Base-by-base conservation (phyloP, 2,797 vertebrate genomes). In the Bufotes viridis region DNA sequence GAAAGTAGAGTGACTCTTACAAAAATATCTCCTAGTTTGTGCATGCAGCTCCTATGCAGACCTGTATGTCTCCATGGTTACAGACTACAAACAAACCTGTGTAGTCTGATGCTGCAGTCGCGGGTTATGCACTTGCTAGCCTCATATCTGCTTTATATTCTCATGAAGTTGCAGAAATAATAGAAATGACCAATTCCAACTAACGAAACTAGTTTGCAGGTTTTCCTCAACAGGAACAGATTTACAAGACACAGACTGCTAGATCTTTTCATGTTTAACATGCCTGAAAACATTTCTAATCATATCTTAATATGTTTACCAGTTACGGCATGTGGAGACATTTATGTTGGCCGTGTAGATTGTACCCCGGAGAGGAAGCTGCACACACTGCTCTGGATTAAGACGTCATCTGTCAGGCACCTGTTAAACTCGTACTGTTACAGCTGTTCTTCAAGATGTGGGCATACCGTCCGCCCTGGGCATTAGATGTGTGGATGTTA, bases 331-430 rank as follows among this genome's bases (percentile, higher is more conserved):
- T 65, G 29, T 81, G 78, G 74, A 76, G 57, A 63, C 22, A 18
- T 60, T 20, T 18, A 80, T 58, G 61, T 13, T 34, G 78, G 57
- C 57, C 24, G 42, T 61, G 26, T 81, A 81, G 18, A 81, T 81
- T 81, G 79, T 81, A 65, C 78, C 26, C 57, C 6, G 17, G 78
- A 80, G 78, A 80, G 55, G 75, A 78, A 60, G 26, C 57, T 34
- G 57, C 7, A 13, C 78, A 22, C 55, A 22, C 78, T 29, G 57
- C 78, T 34, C 57, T 80, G 55, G 78, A 80, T 34, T 58, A 80
- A 20, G 10, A 80, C 26, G 29, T 80, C 78, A 60, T 80, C 15
- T 20, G 26, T 61, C 10, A 80, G 1, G 78, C 78, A 80, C 78
- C 78, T 80, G 78, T 80, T 34, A 60, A 60, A 60, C 26, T 61